Evolutionary conservation across 2,888 invertebrate genomes (phyloP).

Genomic region (Athrips mouffetella): DNA sequence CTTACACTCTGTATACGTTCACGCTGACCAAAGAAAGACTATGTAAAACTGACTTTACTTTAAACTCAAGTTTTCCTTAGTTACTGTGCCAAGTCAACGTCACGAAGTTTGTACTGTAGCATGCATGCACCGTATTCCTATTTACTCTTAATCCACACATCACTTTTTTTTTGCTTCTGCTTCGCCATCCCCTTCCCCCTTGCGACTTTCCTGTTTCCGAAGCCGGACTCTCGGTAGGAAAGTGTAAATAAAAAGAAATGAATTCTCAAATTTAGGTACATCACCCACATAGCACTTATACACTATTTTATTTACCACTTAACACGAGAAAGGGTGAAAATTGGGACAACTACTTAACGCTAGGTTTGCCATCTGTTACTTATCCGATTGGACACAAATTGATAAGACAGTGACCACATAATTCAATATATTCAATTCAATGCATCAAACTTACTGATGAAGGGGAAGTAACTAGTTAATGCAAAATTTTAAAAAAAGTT

Average conservation of each 20-base stretch:
- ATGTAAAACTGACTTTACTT: no score
- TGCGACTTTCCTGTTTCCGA: slow-evolving; percentile 76
- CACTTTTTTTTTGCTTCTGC: slow-evolving; percentile 34
- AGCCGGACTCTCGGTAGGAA: slow-evolving; percentile 71
- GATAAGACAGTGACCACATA: no score
- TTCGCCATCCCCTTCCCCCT: slow-evolving; percentile 53
- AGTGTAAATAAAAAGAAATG: slow-evolving; percentile 59
- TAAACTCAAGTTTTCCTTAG: no score
- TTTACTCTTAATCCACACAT: slow-evolving; percentile 9
- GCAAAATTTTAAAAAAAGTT: no score
- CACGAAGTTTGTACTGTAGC: background rate
- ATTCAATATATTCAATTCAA: no score
- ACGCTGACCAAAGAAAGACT: no score
- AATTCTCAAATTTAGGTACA: slow-evolving; percentile 74
- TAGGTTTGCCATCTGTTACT: slow-evolving; percentile 6
- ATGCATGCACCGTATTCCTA: slow-evolving; percentile 20
- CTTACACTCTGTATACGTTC: no score
- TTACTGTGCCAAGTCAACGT: no score
- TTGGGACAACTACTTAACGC: slow-evolving; percentile 4
- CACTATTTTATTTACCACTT: slow-evolving; percentile 60
- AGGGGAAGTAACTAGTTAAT: no score
- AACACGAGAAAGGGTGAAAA: slow-evolving; percentile 33
- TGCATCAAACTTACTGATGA: no score
- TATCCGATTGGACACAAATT: background rate
- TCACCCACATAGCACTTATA: slow-evolving; percentile 75